Conservation (phyloP, 2,888 invertebrate genomes). For the Microctonus hyperodae region DNA sequence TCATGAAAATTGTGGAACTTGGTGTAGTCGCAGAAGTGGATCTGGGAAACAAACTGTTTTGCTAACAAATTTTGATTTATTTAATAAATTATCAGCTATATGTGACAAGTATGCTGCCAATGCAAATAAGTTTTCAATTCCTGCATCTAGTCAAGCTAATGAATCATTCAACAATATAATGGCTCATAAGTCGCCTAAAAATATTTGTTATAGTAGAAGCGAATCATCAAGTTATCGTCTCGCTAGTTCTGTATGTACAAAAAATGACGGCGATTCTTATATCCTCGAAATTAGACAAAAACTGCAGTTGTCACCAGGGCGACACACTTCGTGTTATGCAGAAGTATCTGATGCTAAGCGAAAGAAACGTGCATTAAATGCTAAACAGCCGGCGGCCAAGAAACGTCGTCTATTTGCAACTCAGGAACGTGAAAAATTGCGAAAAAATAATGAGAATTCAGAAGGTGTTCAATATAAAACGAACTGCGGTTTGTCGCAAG, state of each 20-base stretch:
- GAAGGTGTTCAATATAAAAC: slow-evolving; percentile 30
- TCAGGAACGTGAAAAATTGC: slow-evolving; percentile 11
- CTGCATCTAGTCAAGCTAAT: slow-evolving; percentile 34
- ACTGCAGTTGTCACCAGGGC: slow-evolving; percentile 34
- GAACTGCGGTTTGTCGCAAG: slow-evolving; percentile 21
- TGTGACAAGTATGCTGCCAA: slow-evolving; percentile 33
- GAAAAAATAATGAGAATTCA: slow-evolving; percentile 18
- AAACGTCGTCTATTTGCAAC: slow-evolving; percentile 11
- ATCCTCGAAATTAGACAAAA: slow-evolving; percentile 23
- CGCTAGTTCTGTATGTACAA: too few species aligned
- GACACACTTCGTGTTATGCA: slow-evolving; percentile 26
- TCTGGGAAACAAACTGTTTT: slow-evolving; percentile 13
- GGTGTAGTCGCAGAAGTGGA: slow-evolving; percentile 32
- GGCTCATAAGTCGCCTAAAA: too few species aligned
- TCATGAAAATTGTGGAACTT: slow-evolving; percentile 39
- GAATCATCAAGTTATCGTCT: too few species aligned
- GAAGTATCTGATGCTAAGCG: slow-evolving; percentile 5
- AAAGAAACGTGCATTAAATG: slow-evolving; percentile 21
- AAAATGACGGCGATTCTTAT: slow-evolving; percentile 34
- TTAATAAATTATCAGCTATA: slow-evolving; percentile 17
- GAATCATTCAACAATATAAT: slow-evolving; percentile 35
- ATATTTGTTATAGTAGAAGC: too few species aligned
- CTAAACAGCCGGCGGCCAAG: slow-evolving; percentile 23
- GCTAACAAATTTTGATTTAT: slow-evolving; percentile 17
- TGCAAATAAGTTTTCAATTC: slow-evolving; percentile 33